Evolutionary conservation across 2,797 vertebrate species (phyloP), one percentile per base, ranked within the genome.

Genomic region (Pangasius djambal): DNA sequence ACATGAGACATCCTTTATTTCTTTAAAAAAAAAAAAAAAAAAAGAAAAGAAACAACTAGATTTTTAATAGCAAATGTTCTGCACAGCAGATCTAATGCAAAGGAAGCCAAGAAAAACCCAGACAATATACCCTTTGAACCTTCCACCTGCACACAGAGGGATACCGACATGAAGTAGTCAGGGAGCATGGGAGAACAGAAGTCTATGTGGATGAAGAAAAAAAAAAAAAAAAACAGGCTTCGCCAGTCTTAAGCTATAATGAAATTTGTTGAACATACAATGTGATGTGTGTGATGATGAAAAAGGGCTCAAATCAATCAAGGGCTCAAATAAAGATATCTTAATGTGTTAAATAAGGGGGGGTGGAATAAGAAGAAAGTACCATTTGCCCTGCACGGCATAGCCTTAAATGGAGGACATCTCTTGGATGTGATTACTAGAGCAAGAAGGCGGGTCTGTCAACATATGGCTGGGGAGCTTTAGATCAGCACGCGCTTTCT

Each of bases 81-180:
- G 95, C 92, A 86, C 90, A 91, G 89, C 84, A 88, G 75, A 91
- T 94, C 91, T 95, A 93, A 94, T 94, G 93, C 93, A 93, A 94
- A 94, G 91, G 92, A 91, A 94, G 90, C 92, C 93, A 92, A 84
- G 91, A 92, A 89, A 93, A 94, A 92, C 93, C 92, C 89, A 89
- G 92, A 95, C 94, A 93, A 94, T 93, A 94, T 57, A 55, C 78
- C 37, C 93, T 91, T 57, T 94, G 94, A 95, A 95, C 94, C 93
- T 94, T 93, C 95, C 92, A 93, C 90, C 77, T 77, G 83, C 70
- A 91, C 93, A 95, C 93, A 92, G 92, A 93, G 94, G 94, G 92
- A 91, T 92, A 88, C 67, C 77, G 86, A 88, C 91, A 50, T 86
- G 31, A 69, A 91, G 86, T 31, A 83, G 57, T 69, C 50, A 77